phyloP scores from a whole-genome alignment of 64 coral and sea anemone species.

The Exaiptasia diaphana region DNA sequence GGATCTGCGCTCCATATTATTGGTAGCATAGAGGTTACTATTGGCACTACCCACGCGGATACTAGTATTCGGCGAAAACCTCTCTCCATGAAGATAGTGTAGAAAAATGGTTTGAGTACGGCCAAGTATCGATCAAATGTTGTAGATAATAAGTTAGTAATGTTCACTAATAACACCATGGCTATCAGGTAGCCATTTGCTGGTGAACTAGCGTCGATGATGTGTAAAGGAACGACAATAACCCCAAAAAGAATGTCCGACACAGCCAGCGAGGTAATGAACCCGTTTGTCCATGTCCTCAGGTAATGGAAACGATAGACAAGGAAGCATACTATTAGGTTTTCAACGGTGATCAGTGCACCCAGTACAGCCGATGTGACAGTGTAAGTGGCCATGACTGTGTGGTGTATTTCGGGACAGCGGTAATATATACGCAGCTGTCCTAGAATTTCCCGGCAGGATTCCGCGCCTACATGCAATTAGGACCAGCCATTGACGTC shows the following conservation, averaged over 20 bases:
- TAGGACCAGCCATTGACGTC: no score
- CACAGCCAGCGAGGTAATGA: conserved; percentile 40
- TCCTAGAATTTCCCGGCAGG: no score
- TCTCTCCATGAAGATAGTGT: conserved; percentile 27
- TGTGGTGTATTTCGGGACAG: no score
- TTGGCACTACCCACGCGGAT: conserved; percentile 32
- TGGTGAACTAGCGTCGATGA: neutral
- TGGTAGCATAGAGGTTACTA: conserved; percentile 28
- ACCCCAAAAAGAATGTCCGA: conserved; percentile 48
- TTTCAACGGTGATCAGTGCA: conserved; percentile 30
- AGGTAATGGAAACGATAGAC: conserved; percentile 38
- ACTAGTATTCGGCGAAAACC: conserved; percentile 27
- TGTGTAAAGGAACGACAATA: conserved; percentile 34
- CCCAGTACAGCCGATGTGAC: neutral
- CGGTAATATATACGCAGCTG: no score
- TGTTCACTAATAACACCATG: conserved; percentile 23
- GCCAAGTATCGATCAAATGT: conserved; percentile 61
- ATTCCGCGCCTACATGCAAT: no score
- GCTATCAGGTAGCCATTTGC: conserved; percentile 34
- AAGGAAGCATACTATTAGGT: conserved; percentile 40
- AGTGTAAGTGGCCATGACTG: no score
- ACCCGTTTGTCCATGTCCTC: conserved; percentile 58
- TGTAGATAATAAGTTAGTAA: conserved; percentile 38
- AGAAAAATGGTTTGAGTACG: conserved; percentile 55
- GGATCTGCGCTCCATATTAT: conserved; percentile 15